Conservation (phyloP, 2,888 invertebrate species). For the Cylindroiulus punctatus region DNA sequence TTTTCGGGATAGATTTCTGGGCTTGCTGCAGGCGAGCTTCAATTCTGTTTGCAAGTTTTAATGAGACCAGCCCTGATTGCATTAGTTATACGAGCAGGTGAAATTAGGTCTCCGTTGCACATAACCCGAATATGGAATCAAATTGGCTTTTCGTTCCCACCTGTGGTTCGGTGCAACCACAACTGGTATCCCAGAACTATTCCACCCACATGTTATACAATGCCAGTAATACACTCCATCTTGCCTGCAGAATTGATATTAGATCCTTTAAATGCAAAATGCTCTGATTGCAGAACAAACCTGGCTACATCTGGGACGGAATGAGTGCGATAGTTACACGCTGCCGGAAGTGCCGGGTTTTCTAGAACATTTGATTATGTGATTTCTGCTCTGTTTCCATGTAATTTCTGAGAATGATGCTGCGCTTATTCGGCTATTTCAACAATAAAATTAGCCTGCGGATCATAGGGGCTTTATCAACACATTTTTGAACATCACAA, state of each 20-base stretch:
- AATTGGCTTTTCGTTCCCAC: neutral
- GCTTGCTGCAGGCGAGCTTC: neutral
- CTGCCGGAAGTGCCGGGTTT: neutral
- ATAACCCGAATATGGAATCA: neutral
- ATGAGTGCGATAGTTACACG: neutral
- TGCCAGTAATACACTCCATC: neutral
- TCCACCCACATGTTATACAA: neutral
- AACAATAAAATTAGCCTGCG: too few relatives aligned
- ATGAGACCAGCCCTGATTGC: neutral
- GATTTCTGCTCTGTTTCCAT: too few relatives aligned
- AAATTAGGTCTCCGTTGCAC: slow-evolving; percentile 19
- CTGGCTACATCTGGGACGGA: neutral
- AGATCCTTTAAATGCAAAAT: neutral
- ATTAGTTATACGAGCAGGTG: neutral
- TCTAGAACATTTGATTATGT: neutral
- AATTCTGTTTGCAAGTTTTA: neutral
- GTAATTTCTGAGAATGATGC: too few relatives aligned
- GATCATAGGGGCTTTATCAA: too few relatives aligned
- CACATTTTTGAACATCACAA: neutral
- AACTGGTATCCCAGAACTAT: neutral
- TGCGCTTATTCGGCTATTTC: too few relatives aligned
- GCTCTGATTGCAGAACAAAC: neutral
- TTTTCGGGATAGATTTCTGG: neutral
- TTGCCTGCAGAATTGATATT: neutral
- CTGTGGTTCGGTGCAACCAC: neutral